Conservation (phyloP, 2,888 invertebrate species). For the Lasioglossum vierecki region DNA sequence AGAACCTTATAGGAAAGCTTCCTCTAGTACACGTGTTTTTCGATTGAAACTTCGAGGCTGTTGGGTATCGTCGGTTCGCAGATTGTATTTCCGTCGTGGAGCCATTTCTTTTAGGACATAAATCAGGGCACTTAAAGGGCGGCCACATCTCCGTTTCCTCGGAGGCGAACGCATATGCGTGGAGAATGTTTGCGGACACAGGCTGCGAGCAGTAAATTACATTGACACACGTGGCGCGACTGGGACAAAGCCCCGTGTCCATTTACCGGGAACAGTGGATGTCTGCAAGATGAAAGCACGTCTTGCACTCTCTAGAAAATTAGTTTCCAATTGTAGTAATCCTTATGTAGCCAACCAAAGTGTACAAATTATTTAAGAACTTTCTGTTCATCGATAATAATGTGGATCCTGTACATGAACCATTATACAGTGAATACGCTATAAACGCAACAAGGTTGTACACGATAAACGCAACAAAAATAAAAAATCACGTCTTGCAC, state of each 20-base stretch:
- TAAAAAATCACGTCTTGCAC: too few relatives aligned
- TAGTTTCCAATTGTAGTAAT: neutral
- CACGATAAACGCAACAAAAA: too few relatives aligned
- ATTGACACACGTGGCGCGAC: conserved; percentile 56
- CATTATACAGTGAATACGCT: too few relatives aligned
- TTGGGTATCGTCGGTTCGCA: neutral
- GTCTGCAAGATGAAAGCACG: conserved; percentile 7
- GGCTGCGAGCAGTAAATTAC: conserved; percentile 51
- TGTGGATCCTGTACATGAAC: too few relatives aligned
- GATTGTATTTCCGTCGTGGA: conserved; percentile 36
- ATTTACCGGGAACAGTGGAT: conserved; percentile 34
- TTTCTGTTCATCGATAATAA: too few relatives aligned
- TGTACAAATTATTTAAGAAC: too few relatives aligned
- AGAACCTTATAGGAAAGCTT: too few relatives aligned
- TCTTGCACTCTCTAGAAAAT: conserved; percentile 11
- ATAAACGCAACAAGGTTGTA: too few relatives aligned
- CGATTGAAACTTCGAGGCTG: neutral
- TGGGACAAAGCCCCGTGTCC: conserved; percentile 45
- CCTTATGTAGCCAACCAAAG: too few relatives aligned
- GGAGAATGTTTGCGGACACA: conserved; percentile 40
- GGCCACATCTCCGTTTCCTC: conserved; percentile 30
- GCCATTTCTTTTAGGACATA: conserved; percentile 30
- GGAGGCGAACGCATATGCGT: conserved; percentile 37
- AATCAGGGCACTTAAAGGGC: conserved; percentile 46
- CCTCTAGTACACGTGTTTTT: neutral